These are phyloP conservation scores for Cossypha dichroa DNA, from an alignment of 2,797 vertebrate species.

Conservation along the genomic window DNA sequence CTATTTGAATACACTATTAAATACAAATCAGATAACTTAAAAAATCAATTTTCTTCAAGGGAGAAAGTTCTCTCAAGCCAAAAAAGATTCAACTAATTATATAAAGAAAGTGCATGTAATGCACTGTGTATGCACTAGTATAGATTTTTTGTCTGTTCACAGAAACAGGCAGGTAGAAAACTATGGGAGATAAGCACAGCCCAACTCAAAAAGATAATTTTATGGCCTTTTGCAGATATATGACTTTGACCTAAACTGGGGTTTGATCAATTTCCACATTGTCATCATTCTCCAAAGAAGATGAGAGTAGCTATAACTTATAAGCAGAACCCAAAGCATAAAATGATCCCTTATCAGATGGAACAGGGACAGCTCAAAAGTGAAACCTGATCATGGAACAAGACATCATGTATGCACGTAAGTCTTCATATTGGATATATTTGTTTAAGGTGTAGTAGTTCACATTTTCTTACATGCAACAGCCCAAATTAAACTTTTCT, in stretches of 20 bases:
- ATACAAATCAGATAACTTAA: constrained; percentile 74
- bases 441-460: neutral
- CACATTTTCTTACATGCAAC: neutral
- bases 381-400: neutral
- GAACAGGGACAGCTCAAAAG: neutral
- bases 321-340: neutral
- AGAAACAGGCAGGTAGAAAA: constrained; percentile 43
- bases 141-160: constrained; percentile 60
- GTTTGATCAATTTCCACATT: constrained; percentile 17
- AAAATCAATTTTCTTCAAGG: constrained; percentile 73
- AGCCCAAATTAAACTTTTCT: neutral
- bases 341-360: neutral
- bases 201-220: constrained; percentile 4
- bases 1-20: constrained; percentile 71
- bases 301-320: constrained; percentile 17
- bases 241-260: neutral
- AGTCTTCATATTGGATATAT: neutral
- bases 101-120: constrained; percentile 55
- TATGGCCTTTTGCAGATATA: neutral
- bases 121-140: constrained; percentile 42
- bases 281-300: neutral
- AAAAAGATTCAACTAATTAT: constrained; percentile 69
- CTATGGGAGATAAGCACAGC: neutral
- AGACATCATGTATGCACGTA: neutral
- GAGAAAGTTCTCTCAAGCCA: constrained; percentile 61